Evolutionary conservation across 2,797 vertebrate species (phyloP).

Genomic region (Lacerta viridis): DNA sequence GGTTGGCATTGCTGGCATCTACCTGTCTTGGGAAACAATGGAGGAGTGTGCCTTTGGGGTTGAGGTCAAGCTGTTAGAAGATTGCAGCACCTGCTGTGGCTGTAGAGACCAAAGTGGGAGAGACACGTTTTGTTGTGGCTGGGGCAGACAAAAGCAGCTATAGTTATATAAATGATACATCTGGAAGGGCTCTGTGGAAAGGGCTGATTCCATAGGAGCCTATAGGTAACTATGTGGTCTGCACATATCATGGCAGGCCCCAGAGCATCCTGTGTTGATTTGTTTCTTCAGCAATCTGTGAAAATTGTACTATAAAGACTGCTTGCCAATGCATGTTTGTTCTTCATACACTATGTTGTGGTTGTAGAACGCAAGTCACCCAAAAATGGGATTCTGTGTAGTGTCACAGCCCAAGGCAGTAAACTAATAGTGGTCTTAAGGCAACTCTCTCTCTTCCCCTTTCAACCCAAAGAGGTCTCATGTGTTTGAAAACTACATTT

Average conservation of each 20-base stretch:
- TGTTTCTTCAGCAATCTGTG: background rate
- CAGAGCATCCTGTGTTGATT: background rate
- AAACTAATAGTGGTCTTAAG: background rate
- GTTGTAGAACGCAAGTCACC: background rate
- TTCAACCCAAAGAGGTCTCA: background rate
- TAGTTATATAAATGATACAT: too few relatives aligned
- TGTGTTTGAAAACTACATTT: background rate
- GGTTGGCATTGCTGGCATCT: too few relatives aligned
- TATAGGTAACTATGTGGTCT: background rate
- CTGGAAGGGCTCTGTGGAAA: background rate
- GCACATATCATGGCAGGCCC: background rate
- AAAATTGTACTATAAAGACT: background rate
- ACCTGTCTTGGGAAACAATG: too few relatives aligned
- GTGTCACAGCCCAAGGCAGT: background rate
- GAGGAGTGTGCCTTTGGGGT: too few relatives aligned
- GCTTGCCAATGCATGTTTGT: background rate
- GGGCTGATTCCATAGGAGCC: background rate
- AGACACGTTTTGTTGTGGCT: too few relatives aligned
- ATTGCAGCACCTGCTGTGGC: too few relatives aligned
- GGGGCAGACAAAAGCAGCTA: too few relatives aligned
- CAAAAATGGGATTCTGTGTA: background rate
- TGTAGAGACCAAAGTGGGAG: too few relatives aligned
- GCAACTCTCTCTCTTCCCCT: too few relatives aligned
- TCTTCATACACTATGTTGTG: background rate
- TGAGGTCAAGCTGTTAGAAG: too few relatives aligned